A percentile compares a stretch with the other conserved stretches of the same genome.
Conservation (phyloP, 2,113 vertebrate genomes). For the Propithecus coquereli region DNA sequence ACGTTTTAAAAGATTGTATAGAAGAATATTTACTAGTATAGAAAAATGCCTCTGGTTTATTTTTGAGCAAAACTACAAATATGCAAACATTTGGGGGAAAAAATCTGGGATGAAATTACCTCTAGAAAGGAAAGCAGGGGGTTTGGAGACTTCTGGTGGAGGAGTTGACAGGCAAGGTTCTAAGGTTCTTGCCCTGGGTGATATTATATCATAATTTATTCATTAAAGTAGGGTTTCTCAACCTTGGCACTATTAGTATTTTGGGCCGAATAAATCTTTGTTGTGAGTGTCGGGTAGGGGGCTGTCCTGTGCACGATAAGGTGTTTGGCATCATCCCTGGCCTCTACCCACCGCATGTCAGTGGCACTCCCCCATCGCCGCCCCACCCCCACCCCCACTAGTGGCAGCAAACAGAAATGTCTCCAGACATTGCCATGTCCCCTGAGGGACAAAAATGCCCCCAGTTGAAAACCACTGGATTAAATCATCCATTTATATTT, state of each 20-base stretch:
- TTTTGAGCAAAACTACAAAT: conserved; percentile 17
- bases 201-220: not conserved
- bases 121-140: not conserved
- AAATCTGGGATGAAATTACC: not conserved
- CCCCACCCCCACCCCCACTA: no score
- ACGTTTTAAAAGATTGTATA: not conserved
- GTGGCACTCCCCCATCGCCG: not conserved
- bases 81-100: not conserved
- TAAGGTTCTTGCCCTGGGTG: not conserved
- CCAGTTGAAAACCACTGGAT: not conserved
- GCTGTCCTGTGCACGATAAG: not conserved
- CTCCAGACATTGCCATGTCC: not conserved
- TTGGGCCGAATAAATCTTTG: no score
- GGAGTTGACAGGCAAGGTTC: fast-evolving
- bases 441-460: not conserved
- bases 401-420: not conserved
- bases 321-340: not conserved
- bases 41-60: not conserved
- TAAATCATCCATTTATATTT: not conserved
- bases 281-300: not conserved
- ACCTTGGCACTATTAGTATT: not conserved
- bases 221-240: not conserved
- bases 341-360: not conserved
- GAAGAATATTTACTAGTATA: not conserved
- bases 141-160: not conserved